Evolutionary conservation across 2,888 invertebrate species (phyloP), one percentile per base, ranked within the genome.

Genomic region (Drosophila acutilabella): DNA sequence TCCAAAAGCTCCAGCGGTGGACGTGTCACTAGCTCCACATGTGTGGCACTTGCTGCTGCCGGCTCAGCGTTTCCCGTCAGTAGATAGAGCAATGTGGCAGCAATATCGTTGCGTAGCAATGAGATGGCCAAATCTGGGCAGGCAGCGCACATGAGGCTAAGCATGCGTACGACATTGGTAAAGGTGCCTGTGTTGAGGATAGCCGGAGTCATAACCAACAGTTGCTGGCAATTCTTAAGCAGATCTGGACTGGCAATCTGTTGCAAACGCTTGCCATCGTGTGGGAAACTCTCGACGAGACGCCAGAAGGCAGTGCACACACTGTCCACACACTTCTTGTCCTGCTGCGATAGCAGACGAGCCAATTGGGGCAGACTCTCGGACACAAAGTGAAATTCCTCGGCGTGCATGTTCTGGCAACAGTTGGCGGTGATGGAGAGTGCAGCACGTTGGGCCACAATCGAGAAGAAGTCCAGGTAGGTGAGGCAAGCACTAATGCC

Each of bases 381-480:
- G 67, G 96, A 94, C 26, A 99, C 97, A 87, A 97, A 96, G 90
- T 97, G 96, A 93, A 99, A 99, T 93, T 99, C 99, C 88, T 98
- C 98, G 1, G 96, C 94, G 44, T 97, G 96, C 86, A 99, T 94
- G 93, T 97, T 98, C 92, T 98, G 96, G 92, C 98, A 99, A 93
- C 99, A 99, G 92, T 99, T 99, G 62, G 99, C 98, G 0, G 99
- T 98, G 80, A 99, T 97, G 23, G 98, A 97, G 60, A 99, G 94
- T 2, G 99, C 99, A 48, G 98, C 97, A 38, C 99, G 95, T 93
- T 99, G 99, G 13, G 99, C 99, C 90, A 97, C 97, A 89, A 99
- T 98, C 50, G 99, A 98, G 94, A 99, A 99, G 94, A 99, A 99
- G 92, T 99, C 99, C 91, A 99, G 94, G 92, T 97, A 99, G 90